Evolutionary conservation across 2,113 vertebrate genomes (phyloP).

Genomic region (Octodon degus): DNA sequence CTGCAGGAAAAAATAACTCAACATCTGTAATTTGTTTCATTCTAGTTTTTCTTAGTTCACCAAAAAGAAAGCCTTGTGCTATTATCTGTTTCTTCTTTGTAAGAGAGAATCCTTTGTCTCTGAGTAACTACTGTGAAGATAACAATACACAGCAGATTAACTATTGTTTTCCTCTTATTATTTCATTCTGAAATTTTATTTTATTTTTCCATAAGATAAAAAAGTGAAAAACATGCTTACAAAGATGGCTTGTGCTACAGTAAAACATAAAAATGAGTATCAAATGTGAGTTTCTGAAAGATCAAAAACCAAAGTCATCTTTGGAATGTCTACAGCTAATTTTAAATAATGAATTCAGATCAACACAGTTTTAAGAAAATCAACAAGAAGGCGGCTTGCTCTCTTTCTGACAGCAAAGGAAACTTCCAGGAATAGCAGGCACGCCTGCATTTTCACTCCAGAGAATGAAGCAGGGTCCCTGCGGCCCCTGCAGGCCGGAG

Average conservation of each 20-base stretch:
- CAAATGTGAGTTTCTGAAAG: neutral
- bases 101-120: neutral
- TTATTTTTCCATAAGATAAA: neutral
- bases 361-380: neutral
- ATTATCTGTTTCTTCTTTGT: neutral
- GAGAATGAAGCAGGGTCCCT: neutral
- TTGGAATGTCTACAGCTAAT: neutral
- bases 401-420: slow-evolving; percentile 11
- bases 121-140: neutral
- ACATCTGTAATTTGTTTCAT: neutral
- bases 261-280: neutral
- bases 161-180: neutral
- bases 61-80: neutral
- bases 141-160: neutral
- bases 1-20: too few species aligned
- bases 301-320: neutral
- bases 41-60: neutral
- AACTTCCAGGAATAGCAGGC: neutral
- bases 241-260: neutral
- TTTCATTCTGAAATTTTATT: neutral
- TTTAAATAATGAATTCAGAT: slow-evolving; percentile 42
- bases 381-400: neutral
- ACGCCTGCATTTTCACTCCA: neutral
- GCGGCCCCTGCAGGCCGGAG: too few species aligned
- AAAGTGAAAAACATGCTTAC: neutral